Conservation (phyloP, 2,113 vertebrate genomes). For the Macrotus californicus region DNA sequence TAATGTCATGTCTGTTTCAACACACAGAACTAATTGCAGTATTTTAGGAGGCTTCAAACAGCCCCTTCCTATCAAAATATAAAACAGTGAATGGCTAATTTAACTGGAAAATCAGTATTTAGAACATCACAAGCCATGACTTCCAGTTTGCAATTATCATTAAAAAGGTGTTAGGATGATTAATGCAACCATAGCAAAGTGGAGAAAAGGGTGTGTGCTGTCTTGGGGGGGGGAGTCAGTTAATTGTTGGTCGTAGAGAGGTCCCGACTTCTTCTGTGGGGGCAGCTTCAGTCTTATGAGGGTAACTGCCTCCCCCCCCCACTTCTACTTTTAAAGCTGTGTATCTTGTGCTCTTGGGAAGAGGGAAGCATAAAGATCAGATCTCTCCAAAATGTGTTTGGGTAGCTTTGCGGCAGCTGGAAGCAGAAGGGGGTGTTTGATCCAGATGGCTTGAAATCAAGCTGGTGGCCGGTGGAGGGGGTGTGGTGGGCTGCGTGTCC, state of each 20-base stretch:
- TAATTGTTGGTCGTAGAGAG: not conserved
- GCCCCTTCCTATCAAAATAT: conserved; percentile 57
- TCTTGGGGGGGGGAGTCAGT: conserved; percentile 15
- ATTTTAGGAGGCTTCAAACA: conserved; percentile 67
- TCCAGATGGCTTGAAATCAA: not conserved
- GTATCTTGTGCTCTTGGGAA: not conserved
- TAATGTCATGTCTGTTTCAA: conserved; percentile 67
- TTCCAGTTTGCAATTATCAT: conserved; percentile 64
- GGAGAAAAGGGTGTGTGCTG: not conserved
- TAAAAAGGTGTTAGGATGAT: conserved; percentile 67
- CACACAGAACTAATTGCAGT: conserved; percentile 58
- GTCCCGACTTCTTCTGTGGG: not conserved
- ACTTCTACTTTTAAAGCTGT: conserved; percentile 28
- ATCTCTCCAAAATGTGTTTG: not conserved
- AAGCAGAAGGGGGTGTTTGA: not conserved
- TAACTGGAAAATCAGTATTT: conserved; percentile 62
- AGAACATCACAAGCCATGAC: conserved; percentile 54
- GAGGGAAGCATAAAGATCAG: not conserved
- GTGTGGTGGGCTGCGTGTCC: not conserved
- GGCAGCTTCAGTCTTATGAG: not conserved
- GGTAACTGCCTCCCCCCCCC: not conserved
- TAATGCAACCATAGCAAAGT: conserved; percentile 47
- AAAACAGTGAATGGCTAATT: conserved; percentile 35
- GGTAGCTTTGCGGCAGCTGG: not conserved
- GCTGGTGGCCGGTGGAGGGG: not conserved